Evolutionary conservation across 1,140 invertebrate species (phyloP).

Genomic region (Drosophila tani): DNA sequence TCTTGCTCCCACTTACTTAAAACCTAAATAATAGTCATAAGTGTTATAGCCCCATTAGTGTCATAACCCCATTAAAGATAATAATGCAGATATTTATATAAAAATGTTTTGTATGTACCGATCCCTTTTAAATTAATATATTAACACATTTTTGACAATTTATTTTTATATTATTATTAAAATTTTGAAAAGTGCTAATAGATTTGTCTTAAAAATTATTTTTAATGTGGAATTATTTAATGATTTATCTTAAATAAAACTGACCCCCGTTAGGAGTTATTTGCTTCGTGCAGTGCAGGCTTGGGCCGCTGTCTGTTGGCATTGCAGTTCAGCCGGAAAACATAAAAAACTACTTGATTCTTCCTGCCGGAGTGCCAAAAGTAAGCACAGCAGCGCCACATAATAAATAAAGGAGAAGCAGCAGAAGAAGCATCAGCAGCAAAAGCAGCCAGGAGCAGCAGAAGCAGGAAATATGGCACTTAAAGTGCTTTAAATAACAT

Average conservation of each 20-base stretch:
- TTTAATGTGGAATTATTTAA: not conserved
- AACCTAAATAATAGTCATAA: too few relatives aligned
- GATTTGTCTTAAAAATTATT: too few relatives aligned
- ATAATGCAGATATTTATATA: not conserved
- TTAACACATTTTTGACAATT: too few relatives aligned
- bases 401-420: slow-evolving; percentile 73
- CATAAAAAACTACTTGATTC: slow-evolving; percentile 83
- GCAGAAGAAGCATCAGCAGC: slow-evolving; percentile 23
- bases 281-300: slow-evolving; percentile 18
- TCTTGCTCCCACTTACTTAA: too few relatives aligned
- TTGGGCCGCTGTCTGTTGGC: slow-evolving; percentile 66
- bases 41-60: too few relatives aligned
- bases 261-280: not conserved
- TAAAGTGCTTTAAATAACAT: slow-evolving; percentile 84
- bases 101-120: not conserved
- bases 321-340: slow-evolving; percentile 82
- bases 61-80: too few relatives aligned
- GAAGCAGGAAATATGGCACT: slow-evolving; percentile 79
- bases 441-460: slow-evolving; percentile 20
- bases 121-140: too few relatives aligned
- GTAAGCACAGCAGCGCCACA: slow-evolving; percentile 78
- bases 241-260: not conserved
- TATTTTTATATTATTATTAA: not conserved
- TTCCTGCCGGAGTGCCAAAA: slow-evolving; percentile 80
- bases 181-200: not conserved